Conservation (phyloP, 37 sponge, comb jelly and placozoan species). For the Haliclona indistincta region DNA sequence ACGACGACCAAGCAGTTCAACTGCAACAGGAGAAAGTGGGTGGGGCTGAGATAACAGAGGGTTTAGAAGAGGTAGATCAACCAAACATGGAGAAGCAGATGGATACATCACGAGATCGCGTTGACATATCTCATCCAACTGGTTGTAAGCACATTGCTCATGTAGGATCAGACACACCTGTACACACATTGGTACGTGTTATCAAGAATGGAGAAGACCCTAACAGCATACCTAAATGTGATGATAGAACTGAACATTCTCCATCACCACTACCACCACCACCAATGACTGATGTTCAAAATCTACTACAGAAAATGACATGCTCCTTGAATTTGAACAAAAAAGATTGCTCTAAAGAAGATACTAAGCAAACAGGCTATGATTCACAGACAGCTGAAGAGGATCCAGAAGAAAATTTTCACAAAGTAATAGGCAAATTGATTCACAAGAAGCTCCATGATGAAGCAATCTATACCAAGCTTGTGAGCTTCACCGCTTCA, state of each 20-base stretch:
- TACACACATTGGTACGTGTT: background rate
- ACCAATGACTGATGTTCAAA: background rate
- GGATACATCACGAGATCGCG: background rate
- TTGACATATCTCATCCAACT: conserved; percentile 42
- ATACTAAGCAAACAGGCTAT: background rate
- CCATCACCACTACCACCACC: background rate
- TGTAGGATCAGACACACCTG: conserved; percentile 2
- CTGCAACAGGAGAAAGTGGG: background rate
- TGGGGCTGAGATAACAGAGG: background rate
- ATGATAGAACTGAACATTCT: background rate
- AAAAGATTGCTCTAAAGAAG: background rate
- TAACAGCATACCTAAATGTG: background rate
- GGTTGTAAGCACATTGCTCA: conserved; percentile 40
- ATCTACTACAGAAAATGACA: background rate
- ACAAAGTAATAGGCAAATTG: background rate
- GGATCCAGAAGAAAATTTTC: background rate
- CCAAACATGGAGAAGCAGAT: background rate
- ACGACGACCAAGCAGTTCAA: conserved; percentile 5
- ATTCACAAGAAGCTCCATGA: background rate
- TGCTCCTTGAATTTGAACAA: no score
- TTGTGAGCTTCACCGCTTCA: background rate
- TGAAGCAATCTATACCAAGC: background rate
- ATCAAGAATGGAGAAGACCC: background rate
- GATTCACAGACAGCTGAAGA: background rate
- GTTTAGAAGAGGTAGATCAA: background rate